These are phyloP conservation scores for Cydia strobilella DNA, from an alignment of 1,140 invertebrate species.

Conservation along the genomic window DNA sequence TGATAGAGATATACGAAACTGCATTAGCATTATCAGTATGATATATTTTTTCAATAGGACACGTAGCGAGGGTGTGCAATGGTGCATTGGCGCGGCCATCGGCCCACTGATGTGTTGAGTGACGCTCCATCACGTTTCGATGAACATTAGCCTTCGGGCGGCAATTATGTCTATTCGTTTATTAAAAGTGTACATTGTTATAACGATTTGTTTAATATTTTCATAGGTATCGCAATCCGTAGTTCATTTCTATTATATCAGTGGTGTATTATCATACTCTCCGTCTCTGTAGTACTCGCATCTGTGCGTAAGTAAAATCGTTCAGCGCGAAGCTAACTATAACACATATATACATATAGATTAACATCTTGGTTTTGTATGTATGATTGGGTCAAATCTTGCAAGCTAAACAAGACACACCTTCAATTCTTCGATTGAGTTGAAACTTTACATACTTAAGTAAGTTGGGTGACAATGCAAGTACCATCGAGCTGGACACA, in stretches of 20 bases:
- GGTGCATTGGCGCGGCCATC: slow-evolving; percentile 62
- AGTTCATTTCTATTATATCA: neutral
- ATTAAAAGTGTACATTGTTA: neutral
- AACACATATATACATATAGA: too few species aligned
- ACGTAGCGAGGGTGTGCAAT: slow-evolving; percentile 56
- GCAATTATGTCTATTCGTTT: slow-evolving; percentile 51
- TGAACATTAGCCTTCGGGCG: slow-evolving; percentile 64
- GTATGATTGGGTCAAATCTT: too few species aligned
- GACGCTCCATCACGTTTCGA: slow-evolving; percentile 58
- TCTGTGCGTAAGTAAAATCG: too few species aligned
- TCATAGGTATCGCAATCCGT: neutral
- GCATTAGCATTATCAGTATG: slow-evolving; percentile 16
- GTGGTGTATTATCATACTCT: too few species aligned
- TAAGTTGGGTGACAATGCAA: too few species aligned
- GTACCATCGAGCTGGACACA: too few species aligned
- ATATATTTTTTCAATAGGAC: slow-evolving; percentile 40
- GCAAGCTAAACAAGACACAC: too few species aligned
- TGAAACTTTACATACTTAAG: too few species aligned
- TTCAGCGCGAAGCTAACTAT: too few species aligned
- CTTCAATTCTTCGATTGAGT: too few species aligned
- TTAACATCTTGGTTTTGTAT: too few species aligned
- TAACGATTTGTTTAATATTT: neutral
- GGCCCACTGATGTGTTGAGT: slow-evolving; percentile 58
- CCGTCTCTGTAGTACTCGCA: too few species aligned
- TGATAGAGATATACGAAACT: slow-evolving; percentile 45